Base-by-base conservation (phyloP, 2,113 vertebrate species). In the Galeopterus variegatus region DNA sequence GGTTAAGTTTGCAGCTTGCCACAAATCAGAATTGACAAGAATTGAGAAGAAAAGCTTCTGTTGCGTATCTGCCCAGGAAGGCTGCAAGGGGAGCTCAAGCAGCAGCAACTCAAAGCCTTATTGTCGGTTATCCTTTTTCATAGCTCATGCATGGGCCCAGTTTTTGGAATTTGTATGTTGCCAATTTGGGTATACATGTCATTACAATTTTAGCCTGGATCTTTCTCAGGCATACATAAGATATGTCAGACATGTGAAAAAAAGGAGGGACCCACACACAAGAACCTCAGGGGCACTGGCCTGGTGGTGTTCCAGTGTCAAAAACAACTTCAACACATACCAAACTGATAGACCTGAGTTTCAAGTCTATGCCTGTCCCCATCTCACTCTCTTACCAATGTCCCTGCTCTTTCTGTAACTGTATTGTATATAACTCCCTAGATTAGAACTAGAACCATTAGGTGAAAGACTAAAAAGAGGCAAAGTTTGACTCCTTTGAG, bases 151-250 rank as follows among this genome's bases (percentile, higher is more conserved):
- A 75, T 91, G 6, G 28, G 83, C 54, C 92, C 11, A 0, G 72
- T n/a, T 87, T 81, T 80, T 69, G 65, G 45, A 95, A 92, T 54
- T 81, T 77, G 69, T 81, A 8, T 21, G 45, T 58, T 81, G 82
- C 77, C 95, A 70, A 94, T 95, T 94, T 93, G 52, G 41, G 83
- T 94, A 88, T 73, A 17, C 92, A 75, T 93, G 85, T 95, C 93
- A 80, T 94, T 81, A 69, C 60, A 88, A 31, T 80, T 96, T 96
- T 80, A 88, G 67, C 52, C 36, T 54, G 33, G 72, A 52, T 81
- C 88, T 45, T 93, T 93, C 72, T 72, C 41, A 54, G 79, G 54
- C 72, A 36, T 60, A 82, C 23, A 58, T 62, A 82, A 73, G 41
- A 72, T 65, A 77, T 81, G 62, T 33, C 86, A 82, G 90, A 81